Evolutionary conservation across 2,888 invertebrate species (phyloP).

Genomic region (Callyntrura guangdongensis): DNA sequence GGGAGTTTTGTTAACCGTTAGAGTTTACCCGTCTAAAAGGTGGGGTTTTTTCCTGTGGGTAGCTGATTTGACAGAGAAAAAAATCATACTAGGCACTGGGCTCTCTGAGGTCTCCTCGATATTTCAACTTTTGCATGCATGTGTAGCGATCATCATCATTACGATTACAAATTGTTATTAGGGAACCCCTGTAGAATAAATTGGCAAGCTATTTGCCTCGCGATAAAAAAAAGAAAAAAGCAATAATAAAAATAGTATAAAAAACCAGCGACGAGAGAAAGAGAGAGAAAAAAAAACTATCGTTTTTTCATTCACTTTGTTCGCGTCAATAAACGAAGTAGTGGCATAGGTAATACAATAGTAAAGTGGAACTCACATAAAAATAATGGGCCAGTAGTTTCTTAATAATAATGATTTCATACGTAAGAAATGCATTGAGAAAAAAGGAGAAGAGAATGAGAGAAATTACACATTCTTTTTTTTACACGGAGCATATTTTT

Average conservation of each 20-base stretch:
- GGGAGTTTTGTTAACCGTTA: not conserved
- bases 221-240: constrained; percentile 70
- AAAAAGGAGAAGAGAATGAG: not conserved
- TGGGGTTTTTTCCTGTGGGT: not conserved
- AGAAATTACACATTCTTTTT: constrained; percentile 10
- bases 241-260: constrained; percentile 67
- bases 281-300: too few relatives aligned
- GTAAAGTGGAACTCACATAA: constrained; percentile 49
- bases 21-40: not conserved
- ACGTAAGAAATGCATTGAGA: not conserved
- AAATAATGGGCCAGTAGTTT: constrained; percentile 47
- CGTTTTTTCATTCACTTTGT: constrained; percentile 60
- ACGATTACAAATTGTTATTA: constrained; percentile 81
- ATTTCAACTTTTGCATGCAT: constrained; percentile 65
- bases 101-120: not conserved
- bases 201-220: constrained; percentile 74
- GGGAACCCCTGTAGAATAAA: constrained; percentile 77
- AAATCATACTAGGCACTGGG: constrained; percentile 12
- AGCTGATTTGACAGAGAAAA: constrained; percentile 38
- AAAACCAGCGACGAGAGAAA: not conserved
- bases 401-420: constrained; percentile 54
- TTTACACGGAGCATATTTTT: not conserved
- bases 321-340: constrained; percentile 27
- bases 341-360: not conserved
- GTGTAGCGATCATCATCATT: constrained; percentile 80